phyloP scores from a whole-genome alignment of 2,888 invertebrate species.

The Drosophila acutilabella region DNA sequence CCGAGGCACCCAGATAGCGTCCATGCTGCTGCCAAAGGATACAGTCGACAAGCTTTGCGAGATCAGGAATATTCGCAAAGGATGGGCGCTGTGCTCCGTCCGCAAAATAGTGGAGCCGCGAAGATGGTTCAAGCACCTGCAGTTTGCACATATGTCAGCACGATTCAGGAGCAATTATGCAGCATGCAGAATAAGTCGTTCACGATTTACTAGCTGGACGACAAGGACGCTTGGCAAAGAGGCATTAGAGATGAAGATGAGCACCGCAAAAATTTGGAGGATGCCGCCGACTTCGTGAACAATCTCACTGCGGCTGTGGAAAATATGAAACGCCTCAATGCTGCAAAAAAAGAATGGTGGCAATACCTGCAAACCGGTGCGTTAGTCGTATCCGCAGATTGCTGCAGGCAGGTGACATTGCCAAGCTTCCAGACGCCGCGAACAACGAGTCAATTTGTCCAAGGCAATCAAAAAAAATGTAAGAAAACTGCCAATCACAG shows the following conservation, averaged over 20 bases:
- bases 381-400: background rate
- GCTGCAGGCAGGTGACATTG: background rate
- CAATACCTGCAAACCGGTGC: background rate
- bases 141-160: too few relatives aligned
- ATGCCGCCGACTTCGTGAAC: background rate
- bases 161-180: too few relatives aligned
- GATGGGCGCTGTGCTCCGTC: too few relatives aligned
- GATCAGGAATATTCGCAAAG: too few relatives aligned
- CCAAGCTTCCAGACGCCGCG: background rate
- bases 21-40: background rate
- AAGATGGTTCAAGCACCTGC: too few relatives aligned
- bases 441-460: background rate
- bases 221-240: too few relatives aligned
- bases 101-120: too few relatives aligned
- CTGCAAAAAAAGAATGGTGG: background rate
- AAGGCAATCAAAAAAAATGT: background rate
- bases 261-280: too few relatives aligned
- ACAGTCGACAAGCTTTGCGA: background rate
- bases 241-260: too few relatives aligned
- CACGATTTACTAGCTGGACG: too few relatives aligned
- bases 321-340: background rate
- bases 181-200: too few relatives aligned
- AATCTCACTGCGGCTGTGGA: background rate
- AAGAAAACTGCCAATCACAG: background rate
- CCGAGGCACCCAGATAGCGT: background rate